Percentiles rank a stretch among this genome's conserved stretches.
phyloP scores from a whole-genome alignment of 1,140 invertebrate genomes.

The Antheraea pernyi region DNA sequence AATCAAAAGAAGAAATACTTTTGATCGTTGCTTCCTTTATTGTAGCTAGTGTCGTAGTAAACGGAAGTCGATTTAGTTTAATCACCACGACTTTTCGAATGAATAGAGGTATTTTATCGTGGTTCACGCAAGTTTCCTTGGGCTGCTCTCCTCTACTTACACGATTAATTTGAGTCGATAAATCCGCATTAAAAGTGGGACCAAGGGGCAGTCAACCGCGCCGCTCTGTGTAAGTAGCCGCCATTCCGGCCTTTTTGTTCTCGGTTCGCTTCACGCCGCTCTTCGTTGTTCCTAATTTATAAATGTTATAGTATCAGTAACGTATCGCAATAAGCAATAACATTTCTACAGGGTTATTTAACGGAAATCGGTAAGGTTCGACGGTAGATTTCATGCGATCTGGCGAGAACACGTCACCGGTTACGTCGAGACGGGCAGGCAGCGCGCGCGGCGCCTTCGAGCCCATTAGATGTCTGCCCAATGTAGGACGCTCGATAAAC shows the following conservation, averaged over 20 bases:
- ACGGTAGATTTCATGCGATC: slow-evolving; percentile 34
- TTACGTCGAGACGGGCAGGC: slow-evolving; percentile 65
- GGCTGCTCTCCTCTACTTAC: slow-evolving; percentile 63
- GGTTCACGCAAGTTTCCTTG: slow-evolving; percentile 69
- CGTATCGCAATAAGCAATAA: slow-evolving; percentile 32
- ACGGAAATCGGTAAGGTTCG: slow-evolving; percentile 42
- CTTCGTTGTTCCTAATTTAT: slow-evolving; percentile 41
- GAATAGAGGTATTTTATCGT: slow-evolving; percentile 61
- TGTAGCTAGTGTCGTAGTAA: slow-evolving; percentile 9
- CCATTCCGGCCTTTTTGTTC: slow-evolving; percentile 65
- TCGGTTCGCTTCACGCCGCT: slow-evolving; percentile 36
- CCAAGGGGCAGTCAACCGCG: slow-evolving; percentile 60
- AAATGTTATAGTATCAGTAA: slow-evolving; percentile 40
- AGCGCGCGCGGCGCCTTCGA: slow-evolving; percentile 70
- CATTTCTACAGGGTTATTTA: slow-evolving; percentile 36
- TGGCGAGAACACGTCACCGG: slow-evolving; percentile 48
- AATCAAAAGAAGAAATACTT: neutral
- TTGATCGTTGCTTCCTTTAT: neutral
- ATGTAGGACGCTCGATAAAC: slow-evolving; percentile 77
- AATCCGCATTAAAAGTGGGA: slow-evolving; percentile 73
- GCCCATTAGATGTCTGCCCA: slow-evolving; percentile 73
- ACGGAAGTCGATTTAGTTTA: slow-evolving; percentile 47
- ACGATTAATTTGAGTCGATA: slow-evolving; percentile 77
- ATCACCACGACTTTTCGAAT: slow-evolving; percentile 50
- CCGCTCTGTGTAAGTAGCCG: slow-evolving; percentile 51